Conservation (phyloP, 2,113 vertebrate genomes). For the Myxocyprinus asiaticus region DNA sequence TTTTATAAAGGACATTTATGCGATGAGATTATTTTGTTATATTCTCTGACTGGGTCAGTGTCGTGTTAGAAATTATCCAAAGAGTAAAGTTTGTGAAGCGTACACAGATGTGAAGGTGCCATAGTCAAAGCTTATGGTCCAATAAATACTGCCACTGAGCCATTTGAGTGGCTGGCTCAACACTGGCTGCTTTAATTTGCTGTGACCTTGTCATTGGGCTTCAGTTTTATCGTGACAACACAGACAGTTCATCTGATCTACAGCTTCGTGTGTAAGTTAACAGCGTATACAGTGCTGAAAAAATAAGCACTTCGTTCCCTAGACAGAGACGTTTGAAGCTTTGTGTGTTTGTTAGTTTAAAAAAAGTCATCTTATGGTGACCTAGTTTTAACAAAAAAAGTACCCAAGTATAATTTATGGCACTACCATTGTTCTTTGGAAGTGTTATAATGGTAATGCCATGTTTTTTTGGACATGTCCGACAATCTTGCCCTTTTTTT, state of each 20-base stretch:
- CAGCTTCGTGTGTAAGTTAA: background rate
- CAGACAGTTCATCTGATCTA: background rate
- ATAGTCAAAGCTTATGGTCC: background rate
- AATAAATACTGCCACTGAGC: too few relatives aligned
- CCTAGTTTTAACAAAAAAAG: too few relatives aligned
- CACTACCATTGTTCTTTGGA: too few relatives aligned
- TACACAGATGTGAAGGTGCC: background rate
- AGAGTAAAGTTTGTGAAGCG: background rate
- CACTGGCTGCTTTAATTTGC: background rate
- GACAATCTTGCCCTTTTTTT: too few relatives aligned
- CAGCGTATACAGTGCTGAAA: background rate
- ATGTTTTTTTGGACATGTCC: too few relatives aligned
- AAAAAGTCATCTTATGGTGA: too few relatives aligned
- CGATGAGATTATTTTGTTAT: too few relatives aligned
- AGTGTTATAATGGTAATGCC: too few relatives aligned
- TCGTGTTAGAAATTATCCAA: background rate
- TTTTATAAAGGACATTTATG: background rate
- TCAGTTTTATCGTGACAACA: constrained; percentile 13
- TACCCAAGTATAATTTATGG: too few relatives aligned
- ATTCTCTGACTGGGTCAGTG: background rate
- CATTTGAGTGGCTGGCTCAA: too few relatives aligned
- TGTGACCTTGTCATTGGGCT: background rate
- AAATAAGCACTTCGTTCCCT: background rate
- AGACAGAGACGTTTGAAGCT: too few relatives aligned
- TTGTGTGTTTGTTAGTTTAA: too few relatives aligned